Evolutionary conservation across 2,797 vertebrate genomes (phyloP), one percentile per base, ranked within the genome.

Genomic region (Hephaestus fuliginosus): DNA sequence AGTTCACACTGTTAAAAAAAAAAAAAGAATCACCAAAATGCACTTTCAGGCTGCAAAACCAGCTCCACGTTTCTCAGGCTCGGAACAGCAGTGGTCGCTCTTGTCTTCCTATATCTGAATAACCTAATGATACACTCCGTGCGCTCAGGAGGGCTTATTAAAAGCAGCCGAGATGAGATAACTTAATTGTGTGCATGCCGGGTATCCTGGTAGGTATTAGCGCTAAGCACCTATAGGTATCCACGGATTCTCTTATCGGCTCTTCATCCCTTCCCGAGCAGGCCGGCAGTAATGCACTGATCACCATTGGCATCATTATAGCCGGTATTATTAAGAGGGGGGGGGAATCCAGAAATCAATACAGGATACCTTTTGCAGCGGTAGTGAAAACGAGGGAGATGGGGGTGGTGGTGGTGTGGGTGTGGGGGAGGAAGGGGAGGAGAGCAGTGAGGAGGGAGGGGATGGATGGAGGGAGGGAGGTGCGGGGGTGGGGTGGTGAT

Each of bases 281-380:
- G 81, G 77, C 74, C 77, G 60, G 63, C 66, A 61, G 79, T 91
- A 90, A 93, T 90, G 90, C 89, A 91, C 92, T 94, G 88, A 94
- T 94, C 92, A 94, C 88, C 88, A 86, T 60, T 84, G 89, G 87
- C 92, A 92, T 94, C 91, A 94, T 94, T 94, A 93, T 91, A 86
- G 87, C 64, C 81, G 80, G 88, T 90, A 92, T 94, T 94, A 95
- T 95, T 94, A 93, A 90, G 89, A 88, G 73, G 70, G 60, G 60
- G 81, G 79, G 51, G 11, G 44, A 76, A 83, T 82, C 86, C 85
- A 89, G 87, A 93, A 95, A 94, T 95, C 94, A 92, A 94, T 94
- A 94, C 92, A 94, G 93, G 93, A 94, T 94, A 95, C 92, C 93
- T 94, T 95, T 95, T 92, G 92, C 93, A 91, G 94, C 94, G 93